phyloP scores from a whole-genome alignment of 2,797 vertebrate species.

The Poecilia gillii region DNA sequence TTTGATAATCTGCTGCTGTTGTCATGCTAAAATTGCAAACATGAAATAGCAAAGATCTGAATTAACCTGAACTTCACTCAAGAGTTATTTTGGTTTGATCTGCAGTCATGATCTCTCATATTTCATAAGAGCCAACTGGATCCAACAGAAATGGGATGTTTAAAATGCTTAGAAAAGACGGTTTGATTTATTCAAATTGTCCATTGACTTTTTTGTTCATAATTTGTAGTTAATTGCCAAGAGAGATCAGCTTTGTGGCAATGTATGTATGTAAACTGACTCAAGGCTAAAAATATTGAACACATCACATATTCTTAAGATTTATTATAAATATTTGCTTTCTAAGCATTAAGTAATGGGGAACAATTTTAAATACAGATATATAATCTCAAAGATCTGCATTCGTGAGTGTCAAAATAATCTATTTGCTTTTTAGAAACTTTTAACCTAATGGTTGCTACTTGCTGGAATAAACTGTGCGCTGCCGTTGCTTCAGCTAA shows the following conservation, averaged over 20 bases:
- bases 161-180: neutral
- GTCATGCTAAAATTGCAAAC: neutral
- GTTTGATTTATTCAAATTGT: neutral
- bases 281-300: too few species aligned
- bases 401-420: neutral
- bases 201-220: neutral
- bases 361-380: too few species aligned
- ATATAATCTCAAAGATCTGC: neutral
- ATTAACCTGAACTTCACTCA: neutral
- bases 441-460: neutral
- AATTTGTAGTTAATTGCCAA: neutral
- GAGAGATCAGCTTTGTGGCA: neutral
- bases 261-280: neutral
- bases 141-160: neutral
- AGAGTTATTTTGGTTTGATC: neutral
- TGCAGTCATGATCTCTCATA: neutral
- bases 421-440: neutral
- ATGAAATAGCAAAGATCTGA: neutral
- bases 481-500: slow-evolving; percentile 11
- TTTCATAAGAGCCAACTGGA: neutral
- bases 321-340: neutral
- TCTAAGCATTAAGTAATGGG: neutral
- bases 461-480: neutral
- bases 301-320: neutral
- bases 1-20: neutral